A percentile compares a stretch with the other conserved stretches of the same genome.
Conservation (phyloP, 2,113 vertebrate species). For the Spea multiplicata region DNA sequence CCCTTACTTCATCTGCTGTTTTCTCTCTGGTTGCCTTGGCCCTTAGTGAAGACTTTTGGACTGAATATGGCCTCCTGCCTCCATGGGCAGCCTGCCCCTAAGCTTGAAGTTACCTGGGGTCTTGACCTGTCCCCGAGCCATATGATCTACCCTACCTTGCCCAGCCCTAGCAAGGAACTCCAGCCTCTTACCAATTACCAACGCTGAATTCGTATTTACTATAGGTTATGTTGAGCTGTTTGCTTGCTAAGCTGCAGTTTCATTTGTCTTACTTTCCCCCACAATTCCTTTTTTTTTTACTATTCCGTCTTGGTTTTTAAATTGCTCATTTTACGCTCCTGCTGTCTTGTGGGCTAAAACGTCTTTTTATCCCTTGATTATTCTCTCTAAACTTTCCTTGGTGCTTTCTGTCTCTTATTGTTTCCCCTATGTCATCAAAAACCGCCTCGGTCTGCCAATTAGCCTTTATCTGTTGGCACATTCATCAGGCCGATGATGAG, state of each 20-base stretch:
- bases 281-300: not conserved
- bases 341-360: slow-evolving; percentile 32
- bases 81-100: too few species aligned
- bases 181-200: too few species aligned
- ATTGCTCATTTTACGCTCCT: slow-evolving; percentile 11
- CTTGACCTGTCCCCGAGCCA: too few species aligned
- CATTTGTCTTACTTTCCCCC: not conserved
- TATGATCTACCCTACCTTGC: too few species aligned
- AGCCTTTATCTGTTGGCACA: slow-evolving; percentile 64
- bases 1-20: too few species aligned
- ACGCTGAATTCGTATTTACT: not conserved
- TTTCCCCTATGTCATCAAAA: slow-evolving; percentile 68
- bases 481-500: slow-evolving; percentile 55
- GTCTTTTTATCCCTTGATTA: slow-evolving; percentile 50
- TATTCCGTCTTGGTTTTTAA: slow-evolving; percentile 16
- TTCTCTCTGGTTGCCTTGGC: too few species aligned
- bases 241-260: slow-evolving; percentile 8
- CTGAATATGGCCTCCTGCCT: too few species aligned
- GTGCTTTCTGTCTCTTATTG: slow-evolving; percentile 63
- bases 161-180: too few species aligned
- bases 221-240: not conserved
- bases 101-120: too few species aligned
- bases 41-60: too few species aligned
- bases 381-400: slow-evolving; percentile 67
- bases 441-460: slow-evolving; percentile 62